phyloP scores from a whole-genome alignment of 2,888 invertebrate species.

The Tipula confusa region DNA sequence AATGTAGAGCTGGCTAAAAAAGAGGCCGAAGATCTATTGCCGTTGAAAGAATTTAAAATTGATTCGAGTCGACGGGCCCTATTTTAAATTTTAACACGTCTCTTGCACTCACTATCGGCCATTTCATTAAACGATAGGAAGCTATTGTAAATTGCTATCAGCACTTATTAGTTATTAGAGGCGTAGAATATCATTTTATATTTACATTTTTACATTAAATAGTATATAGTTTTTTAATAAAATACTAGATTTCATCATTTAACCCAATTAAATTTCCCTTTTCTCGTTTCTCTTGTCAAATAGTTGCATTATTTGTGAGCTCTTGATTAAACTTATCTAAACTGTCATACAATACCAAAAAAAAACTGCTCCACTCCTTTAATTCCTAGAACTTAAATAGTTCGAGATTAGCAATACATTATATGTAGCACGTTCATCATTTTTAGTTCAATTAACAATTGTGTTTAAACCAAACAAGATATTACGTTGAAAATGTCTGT shows the following conservation, averaged over 20 bases:
- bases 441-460: background rate
- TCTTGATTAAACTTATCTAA: no score
- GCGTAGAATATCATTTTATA: no score
- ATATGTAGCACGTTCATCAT: background rate
- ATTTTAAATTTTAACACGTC: conserved; percentile 67
- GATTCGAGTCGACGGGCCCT: background rate
- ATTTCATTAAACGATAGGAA: background rate
- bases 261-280: no score
- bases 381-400: background rate
- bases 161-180: background rate
- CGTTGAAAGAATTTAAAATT: conserved; percentile 75
- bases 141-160: background rate
- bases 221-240: no score
- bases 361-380: no score
- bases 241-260: no score
- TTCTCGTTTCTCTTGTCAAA: no score
- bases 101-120: conserved; percentile 57
- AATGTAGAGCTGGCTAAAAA: conserved; percentile 68
- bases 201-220: no score
- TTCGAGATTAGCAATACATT: background rate
- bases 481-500: background rate
- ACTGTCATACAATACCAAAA: no score
- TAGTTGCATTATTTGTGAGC: no score
- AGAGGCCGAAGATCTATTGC: conserved; percentile 75
- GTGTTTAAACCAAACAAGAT: background rate